Percentiles rank a stretch among this genome's conserved stretches.
These are phyloP conservation scores for Dolichallabes microphthalmus DNA, from an alignment of 2,113 vertebrate species.

Conservation along the genomic window DNA sequence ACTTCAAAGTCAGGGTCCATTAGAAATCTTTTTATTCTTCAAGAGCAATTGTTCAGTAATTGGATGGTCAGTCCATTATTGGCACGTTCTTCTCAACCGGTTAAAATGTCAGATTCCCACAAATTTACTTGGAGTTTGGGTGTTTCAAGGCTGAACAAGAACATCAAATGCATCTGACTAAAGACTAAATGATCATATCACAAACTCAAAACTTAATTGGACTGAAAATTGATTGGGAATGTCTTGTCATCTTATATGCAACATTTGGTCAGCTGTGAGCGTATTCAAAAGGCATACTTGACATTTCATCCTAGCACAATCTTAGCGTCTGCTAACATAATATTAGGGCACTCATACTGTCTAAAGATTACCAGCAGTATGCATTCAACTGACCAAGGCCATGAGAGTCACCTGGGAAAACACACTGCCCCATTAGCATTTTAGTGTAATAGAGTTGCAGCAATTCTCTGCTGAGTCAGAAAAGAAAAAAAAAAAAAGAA, in stretches of 20 bases:
- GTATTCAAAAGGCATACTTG: background rate
- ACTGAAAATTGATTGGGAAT: conserved; percentile 30
- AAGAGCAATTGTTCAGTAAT: conserved; percentile 35
- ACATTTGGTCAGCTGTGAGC: conserved; percentile 4
- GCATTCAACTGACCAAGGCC: conserved; percentile 15
- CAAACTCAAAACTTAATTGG: conserved; percentile 20
- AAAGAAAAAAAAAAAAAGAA: conserved; percentile 9
- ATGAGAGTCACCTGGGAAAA: conserved; percentile 17
- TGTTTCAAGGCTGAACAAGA: conserved; percentile 13
- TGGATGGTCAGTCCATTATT: conserved; percentile 42
- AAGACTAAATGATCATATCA: conserved; percentile 37
- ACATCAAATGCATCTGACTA: conserved; percentile 46
- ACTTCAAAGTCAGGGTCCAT: conserved; percentile 45
- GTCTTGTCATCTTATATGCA: conserved; percentile 10
- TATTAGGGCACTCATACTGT: conserved; percentile 4
- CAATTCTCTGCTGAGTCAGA: conserved; percentile 36
- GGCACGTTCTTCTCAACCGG: conserved; percentile 27
- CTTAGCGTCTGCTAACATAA: background rate
- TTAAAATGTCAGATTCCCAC: conserved; percentile 29
- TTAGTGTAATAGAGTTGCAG: conserved; percentile 41
- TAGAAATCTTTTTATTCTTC: conserved; percentile 31
- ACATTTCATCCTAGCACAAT: conserved; percentile 10
- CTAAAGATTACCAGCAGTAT: conserved; percentile 11
- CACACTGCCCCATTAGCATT: conserved; percentile 35
- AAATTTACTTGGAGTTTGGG: conserved; percentile 32